phyloP scores from a whole-genome alignment of 2,888 invertebrate genomes.

The Ypsolopha scabrella region DNA sequence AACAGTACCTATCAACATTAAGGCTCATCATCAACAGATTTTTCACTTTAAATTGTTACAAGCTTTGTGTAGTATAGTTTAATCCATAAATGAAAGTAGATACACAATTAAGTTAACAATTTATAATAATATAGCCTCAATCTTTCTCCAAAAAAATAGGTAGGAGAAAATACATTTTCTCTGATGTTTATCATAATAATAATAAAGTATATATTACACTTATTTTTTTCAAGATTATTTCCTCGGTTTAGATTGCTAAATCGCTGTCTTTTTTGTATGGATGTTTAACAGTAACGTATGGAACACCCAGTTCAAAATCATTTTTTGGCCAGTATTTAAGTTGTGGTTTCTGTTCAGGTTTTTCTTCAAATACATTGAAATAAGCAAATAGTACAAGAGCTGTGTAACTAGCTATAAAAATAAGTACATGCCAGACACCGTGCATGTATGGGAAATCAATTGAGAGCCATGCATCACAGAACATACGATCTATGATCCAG shows the following conservation, averaged over 20 bases:
- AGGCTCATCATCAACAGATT: too few species aligned
- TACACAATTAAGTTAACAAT: too few species aligned
- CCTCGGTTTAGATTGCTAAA: slow-evolving; percentile 47
- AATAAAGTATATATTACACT: too few species aligned
- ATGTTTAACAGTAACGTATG: slow-evolving; percentile 77
- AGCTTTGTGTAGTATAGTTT: too few species aligned
- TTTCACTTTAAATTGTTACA: too few species aligned
- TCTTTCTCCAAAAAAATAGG: too few species aligned
- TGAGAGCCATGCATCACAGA: slow-evolving; percentile 83
- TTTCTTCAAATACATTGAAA: slow-evolving; percentile 79
- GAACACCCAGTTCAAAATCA: slow-evolving; percentile 82
- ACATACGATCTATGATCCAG: slow-evolving; percentile 83
- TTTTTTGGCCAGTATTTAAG: slow-evolving; percentile 83
- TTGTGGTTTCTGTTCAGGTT: slow-evolving; percentile 77
- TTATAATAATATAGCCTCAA: too few species aligned
- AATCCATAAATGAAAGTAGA: too few species aligned
- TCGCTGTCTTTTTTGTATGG: slow-evolving; percentile 60
- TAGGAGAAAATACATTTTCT: too few species aligned
- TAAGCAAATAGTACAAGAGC: slow-evolving; percentile 83
- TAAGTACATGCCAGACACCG: slow-evolving; percentile 85
- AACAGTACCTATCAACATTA: too few species aligned
- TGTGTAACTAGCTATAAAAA: slow-evolving; percentile 83
- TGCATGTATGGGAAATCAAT: slow-evolving; percentile 87
- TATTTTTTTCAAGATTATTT: neutral
- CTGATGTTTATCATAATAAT: too few species aligned